phyloP scores from a whole-genome alignment of 1,140 invertebrate species.

The Oedothorax gibbosus region DNA sequence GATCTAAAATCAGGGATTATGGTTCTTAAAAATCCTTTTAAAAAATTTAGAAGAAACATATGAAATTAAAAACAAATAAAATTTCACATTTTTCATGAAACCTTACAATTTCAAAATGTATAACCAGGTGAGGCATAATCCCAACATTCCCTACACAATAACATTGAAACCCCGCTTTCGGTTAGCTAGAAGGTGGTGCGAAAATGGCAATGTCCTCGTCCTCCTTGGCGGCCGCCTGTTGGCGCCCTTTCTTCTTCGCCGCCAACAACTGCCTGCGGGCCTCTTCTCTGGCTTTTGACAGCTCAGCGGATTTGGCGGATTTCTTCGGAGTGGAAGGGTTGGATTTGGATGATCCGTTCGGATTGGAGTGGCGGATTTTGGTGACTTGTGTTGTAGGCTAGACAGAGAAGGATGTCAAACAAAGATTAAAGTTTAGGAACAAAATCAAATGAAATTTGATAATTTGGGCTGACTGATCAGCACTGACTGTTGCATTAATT shows the following conservation, averaged over 20 bases:
- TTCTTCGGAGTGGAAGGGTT: constrained; percentile 70
- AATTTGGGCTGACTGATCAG: neutral
- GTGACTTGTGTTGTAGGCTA: neutral
- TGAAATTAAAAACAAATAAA: no score
- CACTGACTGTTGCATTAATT: no score
- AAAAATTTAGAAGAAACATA: no score
- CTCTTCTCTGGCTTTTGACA: constrained; percentile 77
- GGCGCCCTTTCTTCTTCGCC: constrained; percentile 73
- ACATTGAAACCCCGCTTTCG: no score
- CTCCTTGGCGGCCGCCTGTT: constrained; percentile 15
- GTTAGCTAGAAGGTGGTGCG: constrained; percentile 31
- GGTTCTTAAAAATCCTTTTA: no score
- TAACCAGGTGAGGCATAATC: no score
- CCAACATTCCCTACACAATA: no score
- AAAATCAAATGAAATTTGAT: neutral
- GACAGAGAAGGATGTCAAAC: constrained; percentile 9
- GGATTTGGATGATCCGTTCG: constrained; percentile 56
- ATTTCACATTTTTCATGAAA: no score
- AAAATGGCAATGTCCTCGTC: constrained; percentile 45
- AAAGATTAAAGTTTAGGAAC: neutral
- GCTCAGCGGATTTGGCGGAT: constrained; percentile 70
- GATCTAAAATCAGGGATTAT: no score
- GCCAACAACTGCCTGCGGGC: constrained; percentile 84
- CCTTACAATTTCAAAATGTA: no score
- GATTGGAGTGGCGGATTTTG: neutral